Evolutionary conservation across 2,888 invertebrate species (phyloP), one percentile per base, ranked within the genome.

Genomic region (Silvanus unidentatus): DNA sequence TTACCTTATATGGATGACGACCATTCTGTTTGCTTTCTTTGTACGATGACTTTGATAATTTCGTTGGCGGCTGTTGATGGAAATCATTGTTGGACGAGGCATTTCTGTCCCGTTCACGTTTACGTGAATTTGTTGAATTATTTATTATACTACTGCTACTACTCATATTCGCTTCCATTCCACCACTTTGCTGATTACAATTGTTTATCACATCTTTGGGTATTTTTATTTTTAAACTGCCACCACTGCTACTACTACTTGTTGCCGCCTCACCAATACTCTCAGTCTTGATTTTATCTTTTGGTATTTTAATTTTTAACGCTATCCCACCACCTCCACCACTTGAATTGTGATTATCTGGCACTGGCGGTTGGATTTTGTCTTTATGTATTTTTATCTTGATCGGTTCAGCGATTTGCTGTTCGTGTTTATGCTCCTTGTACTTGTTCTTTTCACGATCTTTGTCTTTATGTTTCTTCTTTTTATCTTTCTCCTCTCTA

Each of bases 251-350:
- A 10, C n/a, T 15, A 10, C 4, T 15, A 13, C 10, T 9, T 44
- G 9, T 45, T 6, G 52, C 44, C 28, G 53, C 39, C 40, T 77
- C 52, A 69, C 74, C 53, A 44, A 69, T 61, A 46, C 65, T 40
- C 52, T 72, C 79, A 39, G 75, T 75, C 55, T 82, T 81, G 34
- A 88, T 69, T 40, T 84, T 74, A 52, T 88, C 87, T 63, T 86
- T 88, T 0, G 86, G 83, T 41, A 90, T 90, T 69, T 88, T 90
- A 39, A 90, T 86, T 68, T 89, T 89, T 38, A 90, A 65, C 1
- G 84, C 82, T 1, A 70, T 61, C 42, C 41, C 38, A 44, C 22
- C 45, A 36, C 43, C 42, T 10, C 28, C 15, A 16, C 43, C 43
- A 32, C 37, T 40, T 39, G 46, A 11, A 16, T 38, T 10, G 6